Percentiles rank a stretch among this genome's conserved stretches.
These are phyloP conservation scores for Pangasius sanitwongsei DNA, from an alignment of 2,797 vertebrate genomes.

Conservation along the genomic window DNA sequence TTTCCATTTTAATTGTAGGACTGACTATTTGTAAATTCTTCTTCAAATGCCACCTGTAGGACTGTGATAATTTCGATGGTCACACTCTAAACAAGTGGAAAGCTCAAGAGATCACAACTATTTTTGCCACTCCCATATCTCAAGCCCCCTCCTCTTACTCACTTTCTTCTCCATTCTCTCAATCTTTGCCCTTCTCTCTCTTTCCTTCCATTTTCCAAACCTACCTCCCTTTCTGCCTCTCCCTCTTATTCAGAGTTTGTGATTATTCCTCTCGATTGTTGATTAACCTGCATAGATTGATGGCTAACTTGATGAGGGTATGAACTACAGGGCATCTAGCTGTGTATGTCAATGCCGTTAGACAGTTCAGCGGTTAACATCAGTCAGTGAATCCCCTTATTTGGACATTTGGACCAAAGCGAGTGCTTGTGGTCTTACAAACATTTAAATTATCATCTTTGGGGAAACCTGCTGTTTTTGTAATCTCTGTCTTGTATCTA, in stretches of 20 bases:
- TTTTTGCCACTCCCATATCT: slow-evolving; percentile 26
- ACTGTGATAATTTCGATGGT: slow-evolving; percentile 6
- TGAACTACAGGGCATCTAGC: slow-evolving; percentile 41
- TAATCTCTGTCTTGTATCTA: slow-evolving; percentile 49
- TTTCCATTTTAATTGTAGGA: neutral
- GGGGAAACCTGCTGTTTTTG: slow-evolving; percentile 30
- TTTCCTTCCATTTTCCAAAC: slow-evolving; percentile 14
- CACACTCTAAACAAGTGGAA: slow-evolving; percentile 25
- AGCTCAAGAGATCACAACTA: slow-evolving; percentile 1
- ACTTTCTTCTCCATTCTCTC: slow-evolving; percentile 21
- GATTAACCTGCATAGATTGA: slow-evolving; percentile 79
- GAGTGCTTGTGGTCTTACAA: slow-evolving; percentile 19
- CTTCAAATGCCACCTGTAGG: slow-evolving; percentile 2
- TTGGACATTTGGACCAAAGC: slow-evolving; percentile 23
- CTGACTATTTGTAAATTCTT: neutral
- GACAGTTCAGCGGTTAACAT: slow-evolving; percentile 17
- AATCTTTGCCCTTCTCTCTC: slow-evolving; percentile 52
- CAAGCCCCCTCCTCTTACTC: slow-evolving; percentile 39
- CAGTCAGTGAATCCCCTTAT: slow-evolving; percentile 14
- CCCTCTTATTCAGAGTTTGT: slow-evolving; percentile 57
- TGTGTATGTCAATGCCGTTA: slow-evolving; percentile 50
- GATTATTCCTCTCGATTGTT: slow-evolving; percentile 71
- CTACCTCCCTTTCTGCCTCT: slow-evolving; percentile 5
- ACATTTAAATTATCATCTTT: slow-evolving; percentile 32
- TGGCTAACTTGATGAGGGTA: slow-evolving; percentile 80